A percentile compares a stretch with the other conserved stretches of the same genome.
phyloP scores from a whole-genome alignment of 2,113 vertebrate species.

The Megaceryle maxima region DNA sequence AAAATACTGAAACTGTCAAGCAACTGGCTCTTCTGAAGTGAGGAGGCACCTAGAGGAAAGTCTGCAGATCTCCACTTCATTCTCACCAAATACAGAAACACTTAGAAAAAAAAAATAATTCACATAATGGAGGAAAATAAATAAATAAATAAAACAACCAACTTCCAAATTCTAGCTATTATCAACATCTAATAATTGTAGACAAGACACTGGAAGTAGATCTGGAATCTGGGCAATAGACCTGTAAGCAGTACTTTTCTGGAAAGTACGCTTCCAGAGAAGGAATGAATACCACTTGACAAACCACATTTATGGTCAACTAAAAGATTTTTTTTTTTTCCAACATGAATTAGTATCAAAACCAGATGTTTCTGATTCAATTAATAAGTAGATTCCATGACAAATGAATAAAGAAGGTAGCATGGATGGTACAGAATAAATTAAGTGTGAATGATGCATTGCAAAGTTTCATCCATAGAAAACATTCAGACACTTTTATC shows the following conservation, averaged over 20 bases:
- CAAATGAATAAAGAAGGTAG: neutral
- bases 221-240: too few species aligned
- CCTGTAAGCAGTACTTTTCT: neutral
- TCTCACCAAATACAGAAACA: neutral
- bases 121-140: neutral
- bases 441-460: neutral
- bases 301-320: neutral
- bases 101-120: neutral
- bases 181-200: neutral
- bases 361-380: neutral
- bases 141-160: too few species aligned
- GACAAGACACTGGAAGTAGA: too few species aligned
- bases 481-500: neutral
- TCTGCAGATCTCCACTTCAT: neutral
- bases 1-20: neutral
- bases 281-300: neutral
- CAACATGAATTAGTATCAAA: neutral
- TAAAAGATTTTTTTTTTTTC: neutral
- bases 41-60: neutral
- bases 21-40: neutral
- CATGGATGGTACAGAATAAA: fast-evolving
- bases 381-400: neutral
- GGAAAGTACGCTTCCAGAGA: neutral
- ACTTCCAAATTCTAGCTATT: neutral
- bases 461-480: neutral